Evolutionary conservation across 64 coral and sea anemone genomes (phyloP).

Genomic region (Dendrophyllia cribrosa): DNA sequence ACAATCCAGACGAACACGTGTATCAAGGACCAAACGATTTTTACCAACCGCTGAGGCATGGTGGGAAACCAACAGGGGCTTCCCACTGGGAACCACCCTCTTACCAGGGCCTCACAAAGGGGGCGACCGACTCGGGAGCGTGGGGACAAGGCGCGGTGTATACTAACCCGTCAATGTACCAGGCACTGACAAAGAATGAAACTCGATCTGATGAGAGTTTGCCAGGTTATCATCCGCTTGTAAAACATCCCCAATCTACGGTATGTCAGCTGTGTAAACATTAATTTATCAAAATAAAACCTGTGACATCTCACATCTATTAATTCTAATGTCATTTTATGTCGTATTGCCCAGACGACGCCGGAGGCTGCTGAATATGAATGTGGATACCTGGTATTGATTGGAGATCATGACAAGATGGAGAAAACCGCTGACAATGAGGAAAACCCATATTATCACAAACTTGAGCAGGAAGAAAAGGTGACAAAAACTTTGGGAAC

Average conservation of each 20-base stretch:
- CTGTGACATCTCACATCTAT: too few species aligned
- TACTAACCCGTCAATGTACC: slow-evolving; percentile 21
- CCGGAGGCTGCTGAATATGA: background rate
- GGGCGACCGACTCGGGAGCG: too few species aligned
- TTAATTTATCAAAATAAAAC: too few species aligned
- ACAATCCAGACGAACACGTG: background rate
- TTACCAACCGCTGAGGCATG: background rate
- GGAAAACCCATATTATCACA: slow-evolving; percentile 19
- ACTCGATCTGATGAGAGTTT: background rate
- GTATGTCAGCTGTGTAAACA: background rate
- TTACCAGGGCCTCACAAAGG: slow-evolving; percentile 1
- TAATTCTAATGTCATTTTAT: background rate
- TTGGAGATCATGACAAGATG: slow-evolving; percentile 8
- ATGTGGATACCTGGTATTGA: background rate
- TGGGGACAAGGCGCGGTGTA: background rate
- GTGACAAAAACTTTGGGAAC: too few species aligned
- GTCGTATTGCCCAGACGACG: background rate
- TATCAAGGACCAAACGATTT: background rate
- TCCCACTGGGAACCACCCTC: background rate
- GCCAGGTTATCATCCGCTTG: slow-evolving; percentile 12
- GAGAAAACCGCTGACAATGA: background rate
- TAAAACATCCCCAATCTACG: background rate
- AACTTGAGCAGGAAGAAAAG: background rate
- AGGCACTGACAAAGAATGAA: background rate
- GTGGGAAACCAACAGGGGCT: background rate